Conservation (phyloP, 2,888 invertebrate genomes). For the Philhelius pedissequus region DNA sequence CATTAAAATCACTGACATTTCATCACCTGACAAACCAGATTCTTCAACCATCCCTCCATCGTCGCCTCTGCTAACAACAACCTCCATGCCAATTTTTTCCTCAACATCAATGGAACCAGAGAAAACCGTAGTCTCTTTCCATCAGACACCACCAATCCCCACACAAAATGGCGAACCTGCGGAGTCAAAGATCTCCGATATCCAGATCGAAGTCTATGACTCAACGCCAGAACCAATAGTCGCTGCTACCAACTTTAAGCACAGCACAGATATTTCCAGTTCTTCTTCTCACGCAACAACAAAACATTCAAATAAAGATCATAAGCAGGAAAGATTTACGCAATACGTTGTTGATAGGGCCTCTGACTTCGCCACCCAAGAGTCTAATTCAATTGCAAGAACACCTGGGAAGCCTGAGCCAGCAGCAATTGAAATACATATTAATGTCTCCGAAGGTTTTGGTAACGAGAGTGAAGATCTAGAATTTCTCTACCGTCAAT, state of each 20-base stretch:
- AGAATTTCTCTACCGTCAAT: conserved; percentile 76
- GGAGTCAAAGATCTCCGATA: conserved; percentile 77
- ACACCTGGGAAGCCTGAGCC: conserved; percentile 75
- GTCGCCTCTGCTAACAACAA: not conserved
- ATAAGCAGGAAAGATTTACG: conserved; percentile 75
- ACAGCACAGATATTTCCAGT: conserved; percentile 69
- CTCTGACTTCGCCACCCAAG: conserved; percentile 75
- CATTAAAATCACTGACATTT: not conserved
- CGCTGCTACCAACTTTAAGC: conserved; percentile 76
- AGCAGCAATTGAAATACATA: conserved; percentile 77
- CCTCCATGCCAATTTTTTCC: not conserved
- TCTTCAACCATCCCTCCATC: not conserved
- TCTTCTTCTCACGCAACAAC: conserved; percentile 69
- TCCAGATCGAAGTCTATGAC: conserved; percentile 77
- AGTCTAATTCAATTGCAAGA: conserved; percentile 70
- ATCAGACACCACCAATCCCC: not conserved
- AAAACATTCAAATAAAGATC: conserved; percentile 70
- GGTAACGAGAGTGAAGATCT: conserved; percentile 76
- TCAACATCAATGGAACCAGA: not conserved
- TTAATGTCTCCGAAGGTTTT: conserved; percentile 77
- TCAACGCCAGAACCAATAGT: conserved; percentile 77
- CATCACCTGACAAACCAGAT: not conserved
- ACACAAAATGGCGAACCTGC: conserved; percentile 67
- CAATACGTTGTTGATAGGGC: conserved; percentile 76
- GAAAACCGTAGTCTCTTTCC: not conserved